These are phyloP conservation scores for Rallus limicola DNA, from an alignment of 2,113 vertebrate genomes.

Conservation along the genomic window DNA sequence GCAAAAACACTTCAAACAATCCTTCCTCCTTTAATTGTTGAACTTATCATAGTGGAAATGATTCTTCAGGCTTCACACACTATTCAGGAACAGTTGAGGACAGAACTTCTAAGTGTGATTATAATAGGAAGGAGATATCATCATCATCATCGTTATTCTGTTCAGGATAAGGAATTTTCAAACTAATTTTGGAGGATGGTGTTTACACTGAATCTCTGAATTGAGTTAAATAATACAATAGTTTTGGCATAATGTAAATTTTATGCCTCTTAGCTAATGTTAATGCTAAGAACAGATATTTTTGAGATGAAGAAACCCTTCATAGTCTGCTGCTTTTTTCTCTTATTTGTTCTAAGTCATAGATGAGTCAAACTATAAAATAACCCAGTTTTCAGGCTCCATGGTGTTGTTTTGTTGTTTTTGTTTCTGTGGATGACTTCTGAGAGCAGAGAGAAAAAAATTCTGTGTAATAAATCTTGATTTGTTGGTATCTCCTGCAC, in stretches of 20 bases:
- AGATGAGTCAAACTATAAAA: neutral
- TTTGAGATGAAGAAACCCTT: neutral
- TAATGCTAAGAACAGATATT: neutral
- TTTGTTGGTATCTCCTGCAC: neutral
- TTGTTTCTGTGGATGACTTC: neutral
- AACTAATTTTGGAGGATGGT: neutral
- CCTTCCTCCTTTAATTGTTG: neutral
- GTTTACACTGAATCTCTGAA: neutral
- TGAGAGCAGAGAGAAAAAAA: neutral
- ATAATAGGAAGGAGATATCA: neutral
- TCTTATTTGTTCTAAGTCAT: neutral
- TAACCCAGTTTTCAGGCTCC: neutral
- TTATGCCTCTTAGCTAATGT: neutral
- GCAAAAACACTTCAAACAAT: neutral
- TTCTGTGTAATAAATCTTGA: neutral
- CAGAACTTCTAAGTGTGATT: neutral
- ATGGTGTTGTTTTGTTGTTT: neutral
- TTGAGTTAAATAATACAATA: neutral
- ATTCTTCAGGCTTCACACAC: neutral
- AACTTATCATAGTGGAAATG: neutral
- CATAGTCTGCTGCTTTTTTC: neutral
- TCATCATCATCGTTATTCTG: neutral
- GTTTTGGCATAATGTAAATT: neutral
- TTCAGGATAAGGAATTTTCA: neutral
- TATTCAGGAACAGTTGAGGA: neutral